These are phyloP conservation scores for Hylyphantes graminicola DNA, from an alignment of 1,140 invertebrate genomes.

Conservation along the genomic window DNA sequence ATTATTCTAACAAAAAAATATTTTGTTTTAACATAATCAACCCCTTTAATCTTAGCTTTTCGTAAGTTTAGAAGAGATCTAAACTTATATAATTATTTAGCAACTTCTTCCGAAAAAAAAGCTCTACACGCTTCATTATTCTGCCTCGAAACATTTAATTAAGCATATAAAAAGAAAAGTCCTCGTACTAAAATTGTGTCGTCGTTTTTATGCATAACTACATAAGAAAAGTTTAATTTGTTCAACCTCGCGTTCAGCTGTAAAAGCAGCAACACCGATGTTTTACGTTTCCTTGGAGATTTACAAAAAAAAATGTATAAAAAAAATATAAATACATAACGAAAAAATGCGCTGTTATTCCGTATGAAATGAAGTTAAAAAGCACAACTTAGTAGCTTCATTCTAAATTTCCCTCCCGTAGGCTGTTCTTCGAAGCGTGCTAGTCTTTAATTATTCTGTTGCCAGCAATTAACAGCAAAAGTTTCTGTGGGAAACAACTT, in stretches of 20 bases:
- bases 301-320: background rate
- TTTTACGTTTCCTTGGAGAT: constrained; percentile 10
- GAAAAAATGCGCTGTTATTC: constrained; percentile 6
- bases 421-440: constrained; percentile 24
- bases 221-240: constrained; percentile 26
- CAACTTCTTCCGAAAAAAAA: background rate
- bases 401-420: background rate
- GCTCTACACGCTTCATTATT: constrained; percentile 32
- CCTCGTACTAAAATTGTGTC: constrained; percentile 8
- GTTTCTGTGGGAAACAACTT: constrained; percentile 3
- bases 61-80: background rate
- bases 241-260: constrained; percentile 23
- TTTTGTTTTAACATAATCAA: too few species aligned
- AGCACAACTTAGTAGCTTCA: constrained; percentile 27
- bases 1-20: too few species aligned
- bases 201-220: background rate
- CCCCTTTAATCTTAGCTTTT: background rate
- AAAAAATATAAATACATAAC: constrained; percentile 8
- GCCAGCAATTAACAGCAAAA: constrained; percentile 37
- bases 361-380: constrained; percentile 39
- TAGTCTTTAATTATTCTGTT: constrained; percentile 25
- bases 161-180: constrained; percentile 16
- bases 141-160: constrained; percentile 38
- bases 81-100: constrained; percentile 22
- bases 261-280: background rate